Percentiles rank a stretch among this genome's conserved stretches.
phyloP scores from a whole-genome alignment of 92 coral and sea anemone species.

The Paramuricea clavata region DNA sequence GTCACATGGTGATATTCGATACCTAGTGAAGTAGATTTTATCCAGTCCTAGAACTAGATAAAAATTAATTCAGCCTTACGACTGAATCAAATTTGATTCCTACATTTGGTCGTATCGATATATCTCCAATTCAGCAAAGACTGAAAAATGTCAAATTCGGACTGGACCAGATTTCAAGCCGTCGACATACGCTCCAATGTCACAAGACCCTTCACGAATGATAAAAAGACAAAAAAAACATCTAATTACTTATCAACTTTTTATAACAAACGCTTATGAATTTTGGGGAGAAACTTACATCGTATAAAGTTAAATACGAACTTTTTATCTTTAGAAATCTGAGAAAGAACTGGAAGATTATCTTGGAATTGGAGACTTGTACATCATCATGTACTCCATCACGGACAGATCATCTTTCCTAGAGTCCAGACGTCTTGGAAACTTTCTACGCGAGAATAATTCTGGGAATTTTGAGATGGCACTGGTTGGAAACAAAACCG shows the following conservation, averaged over 20 bases:
- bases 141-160: too few relatives aligned
- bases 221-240: too few relatives aligned
- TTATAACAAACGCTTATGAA: too few relatives aligned
- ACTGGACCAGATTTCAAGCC: too few relatives aligned
- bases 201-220: too few relatives aligned
- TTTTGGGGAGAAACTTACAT: too few relatives aligned
- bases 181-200: too few relatives aligned
- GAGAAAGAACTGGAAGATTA: slow-evolving; percentile 84
- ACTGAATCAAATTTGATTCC: too few relatives aligned
- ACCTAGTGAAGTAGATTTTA: slow-evolving; percentile 85
- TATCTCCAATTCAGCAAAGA: too few relatives aligned
- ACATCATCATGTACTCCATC: slow-evolving; percentile 90
- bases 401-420: slow-evolving; percentile 91
- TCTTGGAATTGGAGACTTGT: slow-evolving; percentile 87
- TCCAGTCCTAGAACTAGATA: slow-evolving; percentile 47
- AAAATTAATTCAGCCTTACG: not conserved
- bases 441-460: slow-evolving; percentile 81
- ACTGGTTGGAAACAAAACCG: slow-evolving; percentile 86
- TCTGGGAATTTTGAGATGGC: slow-evolving; percentile 68
- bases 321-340: slow-evolving; percentile 73
- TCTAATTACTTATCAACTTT: too few relatives aligned
- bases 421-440: slow-evolving; percentile 85
- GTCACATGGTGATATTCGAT: slow-evolving; percentile 66
- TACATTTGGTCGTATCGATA: too few relatives aligned
- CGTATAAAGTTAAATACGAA: not conserved